A percentile compares a stretch with the other conserved stretches of the same genome.
Conservation (phyloP, 2,113 vertebrate genomes). For the Cyphomyrus plagiostoma region DNA sequence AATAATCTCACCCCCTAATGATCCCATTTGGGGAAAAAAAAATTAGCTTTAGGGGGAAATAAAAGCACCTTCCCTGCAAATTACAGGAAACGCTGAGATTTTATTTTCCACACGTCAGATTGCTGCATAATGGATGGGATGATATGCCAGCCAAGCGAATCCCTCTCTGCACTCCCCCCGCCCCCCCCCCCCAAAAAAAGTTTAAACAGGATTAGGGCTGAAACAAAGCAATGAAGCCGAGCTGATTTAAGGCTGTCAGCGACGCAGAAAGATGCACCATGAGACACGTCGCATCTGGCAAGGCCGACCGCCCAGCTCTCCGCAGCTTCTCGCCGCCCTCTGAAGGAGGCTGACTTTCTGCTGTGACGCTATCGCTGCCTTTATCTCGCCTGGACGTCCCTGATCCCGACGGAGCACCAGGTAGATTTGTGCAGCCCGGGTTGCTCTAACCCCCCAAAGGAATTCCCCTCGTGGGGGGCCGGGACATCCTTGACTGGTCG, state of each 20-base stretch:
- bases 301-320: background rate
- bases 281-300: background rate
- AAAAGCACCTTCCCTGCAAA: background rate
- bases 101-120: slow-evolving; percentile 4
- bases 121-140: background rate
- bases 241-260: background rate
- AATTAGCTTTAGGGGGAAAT: background rate
- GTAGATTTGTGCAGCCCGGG: background rate
- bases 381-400: slow-evolving; percentile 18
- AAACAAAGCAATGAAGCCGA: slow-evolving; percentile 13
- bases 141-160: background rate
- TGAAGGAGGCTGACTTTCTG: slow-evolving; percentile 21
- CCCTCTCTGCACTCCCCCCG: background rate
- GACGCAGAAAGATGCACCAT: slow-evolving; percentile 1
- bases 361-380: slow-evolving; percentile 35
- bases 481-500: slow-evolving; percentile 35
- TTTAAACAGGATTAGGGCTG: slow-evolving; percentile 6
- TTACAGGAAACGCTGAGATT: slow-evolving; percentile 8
- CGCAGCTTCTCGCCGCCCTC: background rate
- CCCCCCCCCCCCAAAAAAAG: background rate
- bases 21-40: background rate
- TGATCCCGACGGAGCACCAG: background rate
- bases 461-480: background rate
- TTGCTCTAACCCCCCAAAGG: background rate
- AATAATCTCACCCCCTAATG: slow-evolving; percentile 10